phyloP scores from a whole-genome alignment of 2,113 vertebrate genomes.

The Meriones unguiculatus region DNA sequence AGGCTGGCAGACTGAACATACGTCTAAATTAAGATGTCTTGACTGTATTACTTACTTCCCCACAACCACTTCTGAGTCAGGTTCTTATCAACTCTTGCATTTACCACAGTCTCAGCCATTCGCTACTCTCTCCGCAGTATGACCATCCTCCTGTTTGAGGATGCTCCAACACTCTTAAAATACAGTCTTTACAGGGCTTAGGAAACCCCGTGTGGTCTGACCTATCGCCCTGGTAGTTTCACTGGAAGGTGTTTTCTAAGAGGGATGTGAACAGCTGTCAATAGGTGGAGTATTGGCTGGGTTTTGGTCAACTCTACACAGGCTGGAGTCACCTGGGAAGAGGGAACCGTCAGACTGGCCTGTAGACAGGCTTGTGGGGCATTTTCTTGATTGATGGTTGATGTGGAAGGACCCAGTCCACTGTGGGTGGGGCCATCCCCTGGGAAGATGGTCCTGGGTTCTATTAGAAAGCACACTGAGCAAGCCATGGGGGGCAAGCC shows the following conservation, averaged over 20 bases:
- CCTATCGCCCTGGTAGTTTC: background rate
- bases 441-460: background rate
- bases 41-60: background rate
- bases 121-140: background rate
- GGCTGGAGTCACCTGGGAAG: background rate
- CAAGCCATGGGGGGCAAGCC: background rate
- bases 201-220: background rate
- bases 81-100: background rate
- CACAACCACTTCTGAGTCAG: background rate
- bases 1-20: background rate
- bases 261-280: background rate
- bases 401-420: background rate
- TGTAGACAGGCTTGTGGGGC: background rate
- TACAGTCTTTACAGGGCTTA: slow-evolving; percentile 7
- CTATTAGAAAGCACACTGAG: background rate
- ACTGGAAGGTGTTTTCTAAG: background rate
- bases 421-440: background rate
- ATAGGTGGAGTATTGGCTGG: background rate
- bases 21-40: background rate
- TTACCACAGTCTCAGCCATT: background rate
- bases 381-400: background rate
- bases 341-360: background rate
- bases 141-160: background rate
- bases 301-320: background rate
- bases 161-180: background rate